Base-by-base conservation (phyloP, 2,888 invertebrate genomes). In the Gnatocerus cornutus region DNA sequence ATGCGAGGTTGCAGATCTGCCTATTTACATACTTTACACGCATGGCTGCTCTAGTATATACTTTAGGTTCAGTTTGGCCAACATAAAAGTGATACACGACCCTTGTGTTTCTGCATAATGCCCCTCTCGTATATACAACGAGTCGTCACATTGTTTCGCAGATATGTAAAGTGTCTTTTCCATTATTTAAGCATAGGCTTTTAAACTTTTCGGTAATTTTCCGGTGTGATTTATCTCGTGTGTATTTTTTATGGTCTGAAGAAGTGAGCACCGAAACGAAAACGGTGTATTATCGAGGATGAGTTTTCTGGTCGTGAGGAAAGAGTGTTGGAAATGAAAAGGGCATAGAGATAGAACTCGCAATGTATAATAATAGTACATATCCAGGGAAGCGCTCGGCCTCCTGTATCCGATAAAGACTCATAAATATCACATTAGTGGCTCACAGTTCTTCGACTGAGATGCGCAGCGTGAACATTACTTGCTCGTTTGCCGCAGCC, bases 361-460 rank as follows among this genome's bases (percentile, higher is more conserved):
- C 76, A 80, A 80, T 80, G 79, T 78, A 79, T 77, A 69, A 79
- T 80, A 79, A 80, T 80, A 76, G 80, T 76, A 76, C 75, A 78
- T 77, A 78, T 77, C 76, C 76, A 74, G 73, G 73, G 71, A 70
- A 74, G 69, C 74, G 73, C 72, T 69, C 71, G 72, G 75, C 75
- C 77, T 74, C 71, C 76, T 74, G 77, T 78, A 80, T 79, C 80
- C 81, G 83, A 82, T 83, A 83, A 83, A 78, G 81, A 79, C 80
- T 81, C 81, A 82, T 82, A 82, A 83, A 83, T 83, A 82, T 82
- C 81, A 77, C 83, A 82, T 83, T 83, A 82, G 82, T 79, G 81
- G 81, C 80, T 81, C 78, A 76, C 75, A 78, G 79, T 81, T 77
- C 79, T 79, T 77, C 76, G 74, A 72, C 75, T 77, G 78, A 77